Base-by-base conservation (phyloP, 2,797 vertebrate genomes). In the Phrynocephalus forsythii region DNA sequence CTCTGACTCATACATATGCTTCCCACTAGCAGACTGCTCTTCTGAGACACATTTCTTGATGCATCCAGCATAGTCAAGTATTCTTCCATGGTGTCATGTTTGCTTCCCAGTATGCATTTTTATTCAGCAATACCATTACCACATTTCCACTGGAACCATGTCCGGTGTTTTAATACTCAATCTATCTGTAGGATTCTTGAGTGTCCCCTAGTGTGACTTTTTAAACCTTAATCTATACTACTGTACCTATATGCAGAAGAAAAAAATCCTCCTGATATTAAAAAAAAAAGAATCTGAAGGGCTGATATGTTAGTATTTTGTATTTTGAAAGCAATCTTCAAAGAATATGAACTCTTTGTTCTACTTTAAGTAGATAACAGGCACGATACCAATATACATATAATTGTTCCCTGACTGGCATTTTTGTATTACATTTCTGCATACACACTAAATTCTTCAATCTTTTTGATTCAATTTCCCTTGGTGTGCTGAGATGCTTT, bases 1-100 rank as follows among this genome's bases (percentile, higher is more conserved):
- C 89, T 94, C 83, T 93, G 88, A 86, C 84, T 95, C 72, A 91
- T 93, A 94, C 91, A 91, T 90, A 93, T 92, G 89, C 85, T 95
- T 69, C 90, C 82, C 82, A 92, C 83, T 94, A 93, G 90, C 89
- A 93, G 80, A 87, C 56, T 92, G 93, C 88, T 92, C 87, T 84
- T 91, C 91, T 71, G 87, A 88, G 72, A 76, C 90, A 80, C 18
- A 91, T 92, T 76, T 85, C 11, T 30, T 92, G 33, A 56, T 9
- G 15, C 78, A 91, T 91, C 90, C 87, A 85, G 78, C 81, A 81
- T 86, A 82, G 79, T 86, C 86, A 81, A 28, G n/a, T 87, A 60
- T 78, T 88, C 38, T 22, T 72, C 13, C 24, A 48, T 16, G 24
- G 2, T 67, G 79, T 90, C 79, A 79, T 66, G 50, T 68, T n/a